These are phyloP conservation scores for Forbesichthys papilliferus DNA, from an alignment of 2,113 vertebrate species.

Conservation along the genomic window DNA sequence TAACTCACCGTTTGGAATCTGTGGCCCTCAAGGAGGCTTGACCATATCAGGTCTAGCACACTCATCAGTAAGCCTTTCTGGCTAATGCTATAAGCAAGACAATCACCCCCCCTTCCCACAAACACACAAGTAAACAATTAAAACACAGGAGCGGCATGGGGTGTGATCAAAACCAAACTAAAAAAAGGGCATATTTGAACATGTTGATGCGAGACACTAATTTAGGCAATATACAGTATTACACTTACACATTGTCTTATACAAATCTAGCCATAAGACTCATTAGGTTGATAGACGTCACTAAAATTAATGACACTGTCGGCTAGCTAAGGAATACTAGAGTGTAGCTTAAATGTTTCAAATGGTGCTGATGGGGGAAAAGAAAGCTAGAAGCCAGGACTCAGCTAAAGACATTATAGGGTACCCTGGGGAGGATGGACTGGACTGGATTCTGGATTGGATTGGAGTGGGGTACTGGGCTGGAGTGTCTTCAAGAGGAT, in stretches of 20 bases:
- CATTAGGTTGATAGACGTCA: background rate
- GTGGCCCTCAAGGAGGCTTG: conserved; percentile 18
- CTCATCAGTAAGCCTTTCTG: conserved; percentile 24
- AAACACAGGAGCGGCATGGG: background rate
- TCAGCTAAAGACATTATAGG: too few species aligned
- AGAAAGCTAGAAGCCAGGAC: background rate
- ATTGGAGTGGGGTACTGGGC: too few species aligned
- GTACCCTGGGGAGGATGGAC: background rate
- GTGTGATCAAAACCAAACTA: background rate
- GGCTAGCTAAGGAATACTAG: background rate
- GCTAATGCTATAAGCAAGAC: background rate
- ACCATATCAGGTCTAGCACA: conserved; percentile 27
- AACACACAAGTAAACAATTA: background rate
- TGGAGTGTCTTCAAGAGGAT: too few species aligned
- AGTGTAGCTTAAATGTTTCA: too few species aligned
- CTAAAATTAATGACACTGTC: background rate
- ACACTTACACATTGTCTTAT: background rate
- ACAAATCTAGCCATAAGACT: background rate
- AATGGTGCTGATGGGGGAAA: background rate
- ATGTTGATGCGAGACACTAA: background rate
- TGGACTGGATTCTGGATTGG: too few species aligned
- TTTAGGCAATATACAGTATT: background rate
- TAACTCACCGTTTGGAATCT: conserved; percentile 43
- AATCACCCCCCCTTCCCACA: background rate
- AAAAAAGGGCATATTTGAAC: background rate